Conservation (phyloP, 2,888 invertebrate species). For the Meganola albula region DNA sequence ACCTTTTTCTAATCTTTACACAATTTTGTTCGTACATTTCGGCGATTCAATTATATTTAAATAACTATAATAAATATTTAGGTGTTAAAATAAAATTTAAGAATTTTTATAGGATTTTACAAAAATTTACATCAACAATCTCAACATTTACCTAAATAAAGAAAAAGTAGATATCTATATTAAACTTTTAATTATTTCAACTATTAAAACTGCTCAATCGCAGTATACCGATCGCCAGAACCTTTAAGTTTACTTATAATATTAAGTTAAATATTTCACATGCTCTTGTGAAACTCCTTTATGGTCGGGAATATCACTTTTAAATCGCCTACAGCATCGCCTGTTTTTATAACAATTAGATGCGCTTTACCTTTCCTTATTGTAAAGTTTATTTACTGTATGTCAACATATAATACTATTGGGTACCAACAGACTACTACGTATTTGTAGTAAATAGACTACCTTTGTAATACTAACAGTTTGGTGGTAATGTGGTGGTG, state of each 20-base stretch:
- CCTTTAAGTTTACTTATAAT: conserved; percentile 74
- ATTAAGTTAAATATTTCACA: conserved; percentile 78
- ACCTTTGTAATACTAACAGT: conserved; percentile 54
- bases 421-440: conserved; percentile 68
- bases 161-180: too few relatives aligned
- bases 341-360: conserved; percentile 77
- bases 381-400: conserved; percentile 53
- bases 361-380: conserved; percentile 67
- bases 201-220: conserved; percentile 40
- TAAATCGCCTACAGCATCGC: conserved; percentile 59
- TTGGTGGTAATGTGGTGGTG: conserved; percentile 18
- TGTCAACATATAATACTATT: conserved; percentile 54
- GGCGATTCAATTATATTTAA: too few relatives aligned
- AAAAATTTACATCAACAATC: too few relatives aligned
- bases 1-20: too few relatives aligned
- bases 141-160: too few relatives aligned
- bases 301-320: conserved; percentile 75
- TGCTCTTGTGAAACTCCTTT: conserved; percentile 73
- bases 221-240: conserved; percentile 33
- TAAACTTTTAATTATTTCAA: conserved; percentile 19
- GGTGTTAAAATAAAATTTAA: too few relatives aligned
- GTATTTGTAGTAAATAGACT: conserved; percentile 51
- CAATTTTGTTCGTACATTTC: too few relatives aligned
- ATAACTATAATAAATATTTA: too few relatives aligned
- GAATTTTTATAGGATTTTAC: too few relatives aligned